Conservation (phyloP, 2,797 vertebrate species). For the Dicrostonyx torquatus region DNA sequence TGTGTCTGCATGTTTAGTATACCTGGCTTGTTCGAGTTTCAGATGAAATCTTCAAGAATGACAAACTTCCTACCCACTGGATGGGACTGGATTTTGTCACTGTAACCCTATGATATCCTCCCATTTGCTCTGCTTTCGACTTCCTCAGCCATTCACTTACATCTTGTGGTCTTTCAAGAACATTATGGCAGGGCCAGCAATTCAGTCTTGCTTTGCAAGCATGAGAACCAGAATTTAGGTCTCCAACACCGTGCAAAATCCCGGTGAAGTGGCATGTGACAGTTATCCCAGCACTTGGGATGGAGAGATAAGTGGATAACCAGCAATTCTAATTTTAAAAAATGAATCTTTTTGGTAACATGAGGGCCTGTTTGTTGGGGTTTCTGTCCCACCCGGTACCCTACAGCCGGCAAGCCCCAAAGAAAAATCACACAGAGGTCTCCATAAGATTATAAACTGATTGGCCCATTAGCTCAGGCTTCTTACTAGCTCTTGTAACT, state of each 20-base stretch:
- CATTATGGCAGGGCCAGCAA: neutral
- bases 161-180: neutral
- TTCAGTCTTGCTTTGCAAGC: neutral
- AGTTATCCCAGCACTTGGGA: neutral
- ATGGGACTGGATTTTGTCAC: neutral
- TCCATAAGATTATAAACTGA: too few relatives aligned
- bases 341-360: too few relatives aligned
- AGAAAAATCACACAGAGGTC: too few relatives aligned
- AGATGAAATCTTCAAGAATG: neutral
- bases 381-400: too few relatives aligned
- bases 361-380: too few relatives aligned
- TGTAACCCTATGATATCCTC: neutral
- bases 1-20: neutral
- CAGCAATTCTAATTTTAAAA: neutral
- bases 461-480: too few relatives aligned
- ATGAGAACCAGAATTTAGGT: neutral
- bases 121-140: neutral
- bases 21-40: neutral
- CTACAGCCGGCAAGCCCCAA: too few relatives aligned
- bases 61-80: neutral
- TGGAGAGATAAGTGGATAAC: too few relatives aligned
- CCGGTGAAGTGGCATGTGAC: neutral
- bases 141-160: neutral
- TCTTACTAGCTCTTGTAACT: too few relatives aligned
- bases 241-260: neutral